phyloP scores from a whole-genome alignment of 2,113 vertebrate genomes.

The Phyllostomus hastatus region DNA sequence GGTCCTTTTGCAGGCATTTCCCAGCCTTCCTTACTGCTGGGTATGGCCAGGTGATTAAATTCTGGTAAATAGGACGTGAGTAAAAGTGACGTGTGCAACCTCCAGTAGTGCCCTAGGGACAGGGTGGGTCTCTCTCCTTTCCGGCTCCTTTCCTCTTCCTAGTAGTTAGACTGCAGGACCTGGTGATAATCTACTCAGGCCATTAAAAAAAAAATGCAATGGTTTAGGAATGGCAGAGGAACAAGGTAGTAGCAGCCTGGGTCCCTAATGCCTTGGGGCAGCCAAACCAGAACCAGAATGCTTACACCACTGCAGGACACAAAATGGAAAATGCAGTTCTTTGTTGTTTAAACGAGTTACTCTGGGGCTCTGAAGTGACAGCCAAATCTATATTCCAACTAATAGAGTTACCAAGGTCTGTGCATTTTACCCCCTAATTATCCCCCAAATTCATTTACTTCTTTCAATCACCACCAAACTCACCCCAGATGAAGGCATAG shows the following conservation, averaged over 20 bases:
- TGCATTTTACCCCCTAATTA: neutral
- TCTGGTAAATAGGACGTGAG: neutral
- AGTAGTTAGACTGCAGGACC: neutral
- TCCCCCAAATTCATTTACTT: neutral
- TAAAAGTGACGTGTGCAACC: neutral
- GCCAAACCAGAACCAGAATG: neutral
- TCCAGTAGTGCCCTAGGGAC: neutral
- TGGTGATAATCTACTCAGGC: neutral
- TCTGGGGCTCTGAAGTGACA: neutral
- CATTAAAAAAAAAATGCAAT: neutral
- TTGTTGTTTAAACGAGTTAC: neutral
- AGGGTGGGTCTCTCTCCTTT: neutral
- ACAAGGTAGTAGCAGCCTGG: neutral
- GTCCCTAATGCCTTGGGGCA: neutral
- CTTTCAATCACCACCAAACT: neutral
- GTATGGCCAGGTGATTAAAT: neutral
- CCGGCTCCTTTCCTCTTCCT: neutral
- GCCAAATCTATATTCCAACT: neutral
- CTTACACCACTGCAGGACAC: rapidly evolving
- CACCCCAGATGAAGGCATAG: neutral
- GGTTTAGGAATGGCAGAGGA: neutral
- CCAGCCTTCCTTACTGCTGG: neutral
- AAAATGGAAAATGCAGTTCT: neutral
- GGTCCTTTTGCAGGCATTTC: neutral
- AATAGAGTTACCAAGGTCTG: neutral